Evolutionary conservation across 2,797 vertebrate species (phyloP).

Genomic region (Sebastes cheni): DNA sequence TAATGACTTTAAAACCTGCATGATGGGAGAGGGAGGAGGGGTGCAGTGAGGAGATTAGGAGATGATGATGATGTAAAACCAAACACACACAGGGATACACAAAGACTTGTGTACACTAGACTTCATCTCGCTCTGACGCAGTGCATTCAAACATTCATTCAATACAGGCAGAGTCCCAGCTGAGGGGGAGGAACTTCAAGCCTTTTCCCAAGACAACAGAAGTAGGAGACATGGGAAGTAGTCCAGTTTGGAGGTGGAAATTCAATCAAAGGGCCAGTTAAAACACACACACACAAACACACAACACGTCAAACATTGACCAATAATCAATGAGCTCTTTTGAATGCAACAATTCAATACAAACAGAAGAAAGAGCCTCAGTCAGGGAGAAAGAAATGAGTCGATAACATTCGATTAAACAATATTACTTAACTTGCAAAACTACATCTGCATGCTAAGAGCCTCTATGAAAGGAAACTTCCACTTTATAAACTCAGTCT

Average conservation of each 20-base stretch:
- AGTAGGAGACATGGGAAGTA: conserved; percentile 41
- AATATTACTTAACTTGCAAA: not conserved
- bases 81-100: conserved; percentile 16
- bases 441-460: not conserved
- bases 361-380: not conserved
- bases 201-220: conserved; percentile 32
- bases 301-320: not conserved
- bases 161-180: conserved; percentile 48
- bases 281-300: not conserved
- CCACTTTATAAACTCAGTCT: not conserved
- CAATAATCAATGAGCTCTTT: not conserved
- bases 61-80: conserved; percentile 25
- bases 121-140: not conserved
- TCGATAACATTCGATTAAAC: not conserved
- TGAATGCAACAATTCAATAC: not conserved
- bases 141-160: conserved; percentile 3
- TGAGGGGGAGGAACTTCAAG: conserved; percentile 60
- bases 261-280: conserved; percentile 22
- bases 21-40: conserved; percentile 24
- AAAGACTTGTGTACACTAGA: not conserved
- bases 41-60: conserved; percentile 46
- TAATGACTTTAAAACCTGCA: conserved; percentile 58
- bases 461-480: not conserved
- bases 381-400: not conserved
- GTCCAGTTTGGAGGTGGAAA: conserved; percentile 54